A percentile compares a stretch with the other conserved stretches of the same genome.
Evolutionary conservation across 1,140 invertebrate genomes (phyloP).

Genomic region (Drosophila ogumai): DNA sequence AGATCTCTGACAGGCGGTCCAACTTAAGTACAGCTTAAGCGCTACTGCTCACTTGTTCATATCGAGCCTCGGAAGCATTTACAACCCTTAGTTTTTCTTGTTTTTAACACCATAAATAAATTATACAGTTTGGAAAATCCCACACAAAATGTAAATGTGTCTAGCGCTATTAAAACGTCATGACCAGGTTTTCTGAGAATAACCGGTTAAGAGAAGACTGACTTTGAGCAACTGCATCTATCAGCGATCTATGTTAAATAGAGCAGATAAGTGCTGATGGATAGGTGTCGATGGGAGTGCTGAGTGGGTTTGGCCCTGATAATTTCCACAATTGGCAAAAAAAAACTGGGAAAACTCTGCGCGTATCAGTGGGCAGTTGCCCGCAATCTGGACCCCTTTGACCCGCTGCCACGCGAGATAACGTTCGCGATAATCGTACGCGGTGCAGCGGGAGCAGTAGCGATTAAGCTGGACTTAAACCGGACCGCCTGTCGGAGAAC

Average conservation of each 20-base stretch:
- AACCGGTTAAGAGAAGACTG: conserved; percentile 22
- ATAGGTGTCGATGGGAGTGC: not conserved
- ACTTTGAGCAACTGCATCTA: conserved; percentile 1
- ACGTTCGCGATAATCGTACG: not conserved
- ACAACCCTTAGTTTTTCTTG: not conserved
- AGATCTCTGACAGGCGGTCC: conserved; percentile 6
- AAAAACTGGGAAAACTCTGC: conserved; percentile 15
- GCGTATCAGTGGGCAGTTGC: conserved; percentile 5
- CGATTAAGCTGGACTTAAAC: conserved; percentile 20
- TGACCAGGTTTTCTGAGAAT: conserved; percentile 9
- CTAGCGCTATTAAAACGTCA: conserved; percentile 5
- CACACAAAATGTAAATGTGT: conserved; percentile 6
- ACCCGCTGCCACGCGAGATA: conserved; percentile 16
- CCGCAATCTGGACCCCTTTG: conserved; percentile 15
- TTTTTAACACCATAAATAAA: conserved; percentile 5
- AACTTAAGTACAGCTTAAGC: conserved; percentile 20
- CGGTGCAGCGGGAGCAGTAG: conserved; percentile 21
- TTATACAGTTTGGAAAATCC: not conserved
- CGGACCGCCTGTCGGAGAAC: conserved; percentile 9
- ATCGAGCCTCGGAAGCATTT: not conserved
- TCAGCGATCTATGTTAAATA: not conserved
- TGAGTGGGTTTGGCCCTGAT: conserved; percentile 12
- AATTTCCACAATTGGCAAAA: not conserved
- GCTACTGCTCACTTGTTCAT: not conserved
- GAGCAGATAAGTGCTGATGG: not conserved